A percentile compares a stretch with the other conserved stretches of the same genome.
Evolutionary conservation across 2,113 vertebrate genomes (phyloP).

Genomic region (Lepidothrix coronata): DNA sequence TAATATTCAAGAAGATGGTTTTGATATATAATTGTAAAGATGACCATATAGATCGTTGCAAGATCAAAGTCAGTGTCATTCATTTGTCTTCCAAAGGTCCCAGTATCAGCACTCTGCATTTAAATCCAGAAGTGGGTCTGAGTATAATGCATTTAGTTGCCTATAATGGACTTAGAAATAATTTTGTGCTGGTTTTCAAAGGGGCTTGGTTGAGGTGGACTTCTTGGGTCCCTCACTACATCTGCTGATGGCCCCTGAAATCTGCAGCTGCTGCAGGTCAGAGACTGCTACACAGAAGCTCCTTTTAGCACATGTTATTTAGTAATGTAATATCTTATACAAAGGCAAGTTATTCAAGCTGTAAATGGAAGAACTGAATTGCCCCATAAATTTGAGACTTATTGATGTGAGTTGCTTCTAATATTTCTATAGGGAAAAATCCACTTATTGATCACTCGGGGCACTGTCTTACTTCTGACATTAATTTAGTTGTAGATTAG

Average conservation of each 20-base stretch:
- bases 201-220: not conserved
- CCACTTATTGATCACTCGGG: constrained; percentile 51
- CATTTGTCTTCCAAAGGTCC: not conserved
- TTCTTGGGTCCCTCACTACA: not conserved
- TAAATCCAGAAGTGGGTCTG: not conserved
- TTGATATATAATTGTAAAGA: not conserved
- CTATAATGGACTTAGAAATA: not conserved
- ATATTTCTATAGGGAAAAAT: constrained; percentile 52
- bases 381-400: constrained; percentile 55
- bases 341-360: constrained; percentile 55
- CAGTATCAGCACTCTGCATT: not conserved
- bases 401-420: constrained; percentile 59
- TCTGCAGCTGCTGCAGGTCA: not conserved
- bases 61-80: not conserved
- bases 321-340: constrained; percentile 54
- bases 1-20: not conserved
- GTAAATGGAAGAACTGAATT: constrained; percentile 50
- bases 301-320: constrained; percentile 43
- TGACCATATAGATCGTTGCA: not conserved
- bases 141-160: not conserved
- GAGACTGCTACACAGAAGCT: not conserved
- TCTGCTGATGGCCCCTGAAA: not conserved
- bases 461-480: constrained; percentile 52
- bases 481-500: constrained; percentile 62
- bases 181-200: not conserved